A percentile compares a stretch with the other conserved stretches of the same genome.
These are phyloP conservation scores for Dendrocincla tyrannina DNA, from an alignment of 2,797 vertebrate genomes.

Conservation along the genomic window DNA sequence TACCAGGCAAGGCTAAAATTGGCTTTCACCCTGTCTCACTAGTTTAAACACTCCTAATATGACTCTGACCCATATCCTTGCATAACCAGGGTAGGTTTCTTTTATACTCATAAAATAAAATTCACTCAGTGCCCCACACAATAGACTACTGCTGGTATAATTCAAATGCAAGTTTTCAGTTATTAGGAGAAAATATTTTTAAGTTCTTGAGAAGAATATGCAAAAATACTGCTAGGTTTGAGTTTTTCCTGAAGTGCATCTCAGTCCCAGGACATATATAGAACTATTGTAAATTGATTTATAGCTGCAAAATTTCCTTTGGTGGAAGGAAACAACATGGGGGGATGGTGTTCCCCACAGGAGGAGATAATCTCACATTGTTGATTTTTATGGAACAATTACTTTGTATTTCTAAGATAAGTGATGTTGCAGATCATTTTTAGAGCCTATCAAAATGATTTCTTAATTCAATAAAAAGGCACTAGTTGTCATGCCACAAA, in stretches of 20 bases:
- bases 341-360: rapidly evolving
- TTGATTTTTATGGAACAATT: background rate
- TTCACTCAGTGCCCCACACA: background rate
- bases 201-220: background rate
- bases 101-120: background rate
- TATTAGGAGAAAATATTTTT: background rate
- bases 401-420: background rate
- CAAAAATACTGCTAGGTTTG: background rate
- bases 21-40: background rate
- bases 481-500: background rate
- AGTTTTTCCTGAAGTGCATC: background rate
- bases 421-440: background rate
- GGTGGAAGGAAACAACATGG: rapidly evolving
- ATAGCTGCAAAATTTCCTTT: background rate
- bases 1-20: background rate
- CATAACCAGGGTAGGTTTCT: background rate
- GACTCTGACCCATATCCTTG: background rate
- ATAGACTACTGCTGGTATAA: background rate
- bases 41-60: background rate
- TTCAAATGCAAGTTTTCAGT: background rate
- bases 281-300: background rate
- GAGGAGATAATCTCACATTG: background rate
- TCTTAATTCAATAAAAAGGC: background rate
- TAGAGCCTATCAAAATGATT: background rate
- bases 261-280: background rate